Percentiles rank a stretch among this genome's conserved stretches.
Conservation (phyloP, 2,888 invertebrate species). For the Metopia argyrocephala region DNA sequence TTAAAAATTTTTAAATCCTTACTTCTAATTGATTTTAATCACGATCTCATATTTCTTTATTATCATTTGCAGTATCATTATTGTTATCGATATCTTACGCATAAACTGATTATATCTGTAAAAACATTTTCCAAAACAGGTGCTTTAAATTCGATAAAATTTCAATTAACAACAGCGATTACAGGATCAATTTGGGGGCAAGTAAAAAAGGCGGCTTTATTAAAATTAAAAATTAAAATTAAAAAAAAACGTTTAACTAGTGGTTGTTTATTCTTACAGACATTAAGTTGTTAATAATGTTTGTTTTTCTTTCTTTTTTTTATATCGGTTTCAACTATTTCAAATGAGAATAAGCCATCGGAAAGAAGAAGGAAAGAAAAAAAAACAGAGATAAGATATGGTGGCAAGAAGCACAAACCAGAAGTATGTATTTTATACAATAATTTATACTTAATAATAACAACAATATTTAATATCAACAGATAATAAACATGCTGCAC, state of each 20-base stretch:
- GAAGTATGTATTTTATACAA: conserved; percentile 55
- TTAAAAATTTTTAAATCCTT: neutral
- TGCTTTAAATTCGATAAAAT: conserved; percentile 49
- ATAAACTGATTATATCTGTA: neutral
- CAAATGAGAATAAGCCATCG: conserved; percentile 45
- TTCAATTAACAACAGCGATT: conserved; percentile 54
- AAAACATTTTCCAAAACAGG: conserved; percentile 40
- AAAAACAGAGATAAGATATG: conserved; percentile 55
- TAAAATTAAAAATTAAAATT: too few species aligned
- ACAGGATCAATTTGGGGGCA: conserved; percentile 12
- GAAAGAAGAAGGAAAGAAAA: conserved; percentile 1
- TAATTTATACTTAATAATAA: conserved; percentile 56
- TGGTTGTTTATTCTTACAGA: conserved; percentile 2
- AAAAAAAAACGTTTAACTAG: conserved; percentile 54
- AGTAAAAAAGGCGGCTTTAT: conserved; percentile 47
- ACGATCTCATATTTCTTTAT: conserved; percentile 27
- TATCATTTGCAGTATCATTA: neutral
- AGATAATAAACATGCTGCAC: conserved; percentile 57
- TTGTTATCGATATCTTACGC: neutral
- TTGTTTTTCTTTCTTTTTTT: neutral
- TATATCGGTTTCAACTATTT: conserved; percentile 13
- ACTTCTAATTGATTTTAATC: conserved; percentile 48
- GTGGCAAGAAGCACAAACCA: conserved; percentile 25
- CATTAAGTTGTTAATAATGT: conserved; percentile 19
- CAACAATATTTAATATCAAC: conserved; percentile 60